These are phyloP conservation scores for Hermaeophaga mercurialis DNA, from an alignment of 2,888 invertebrate species.

Conservation along the genomic window DNA sequence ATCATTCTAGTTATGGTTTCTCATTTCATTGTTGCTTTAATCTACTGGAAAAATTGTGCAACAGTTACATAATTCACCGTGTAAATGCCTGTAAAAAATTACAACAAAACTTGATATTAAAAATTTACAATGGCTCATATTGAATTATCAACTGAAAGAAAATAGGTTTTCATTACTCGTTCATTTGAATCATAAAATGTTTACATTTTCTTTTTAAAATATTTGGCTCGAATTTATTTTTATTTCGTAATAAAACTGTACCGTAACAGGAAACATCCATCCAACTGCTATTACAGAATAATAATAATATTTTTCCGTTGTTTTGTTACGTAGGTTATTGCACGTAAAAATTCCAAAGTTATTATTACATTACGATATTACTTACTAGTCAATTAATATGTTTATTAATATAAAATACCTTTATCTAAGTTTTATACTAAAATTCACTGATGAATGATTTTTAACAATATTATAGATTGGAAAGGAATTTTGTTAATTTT, in stretches of 20 bases:
- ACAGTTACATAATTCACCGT: not conserved
- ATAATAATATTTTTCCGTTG: not conserved
- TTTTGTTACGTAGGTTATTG: not conserved
- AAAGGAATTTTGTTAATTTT: too few species aligned
- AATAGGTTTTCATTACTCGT: too few species aligned
- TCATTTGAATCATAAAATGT: too few species aligned
- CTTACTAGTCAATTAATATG: too few species aligned
- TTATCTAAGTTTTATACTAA: too few species aligned
- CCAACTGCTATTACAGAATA: constrained; percentile 6
- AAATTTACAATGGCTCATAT: not conserved
- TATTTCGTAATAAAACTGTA: not conserved
- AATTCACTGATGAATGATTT: too few species aligned
- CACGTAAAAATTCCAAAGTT: not conserved
- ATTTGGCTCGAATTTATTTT: too few species aligned
- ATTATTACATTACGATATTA: too few species aligned
- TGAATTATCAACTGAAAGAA: not conserved
- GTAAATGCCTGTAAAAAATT: too few species aligned
- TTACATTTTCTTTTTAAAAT: too few species aligned
- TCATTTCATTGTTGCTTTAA: not conserved
- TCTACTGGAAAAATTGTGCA: not conserved
- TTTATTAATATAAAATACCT: too few species aligned
- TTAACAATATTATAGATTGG: too few species aligned
- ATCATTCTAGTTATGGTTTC: not conserved
- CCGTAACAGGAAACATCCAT: not conserved
- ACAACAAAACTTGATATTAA: not conserved